These are phyloP conservation scores for Tetragnatha montana DNA, from an alignment of 2,888 invertebrate species.

Conservation along the genomic window DNA sequence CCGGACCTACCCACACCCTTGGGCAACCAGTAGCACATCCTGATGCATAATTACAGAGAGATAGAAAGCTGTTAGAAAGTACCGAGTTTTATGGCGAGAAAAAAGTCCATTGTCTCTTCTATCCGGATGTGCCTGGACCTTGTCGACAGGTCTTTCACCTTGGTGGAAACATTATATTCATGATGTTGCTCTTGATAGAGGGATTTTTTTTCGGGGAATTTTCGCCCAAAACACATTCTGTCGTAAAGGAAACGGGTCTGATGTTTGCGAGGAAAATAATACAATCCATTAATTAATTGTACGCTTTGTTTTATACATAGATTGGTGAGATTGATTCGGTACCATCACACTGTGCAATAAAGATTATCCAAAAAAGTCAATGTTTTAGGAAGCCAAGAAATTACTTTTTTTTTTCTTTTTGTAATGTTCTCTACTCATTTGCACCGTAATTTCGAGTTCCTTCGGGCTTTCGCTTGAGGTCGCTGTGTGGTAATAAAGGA, in stretches of 20 bases:
- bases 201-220: constrained; percentile 12
- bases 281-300: background rate
- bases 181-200: constrained; percentile 9
- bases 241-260: background rate
- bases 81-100: background rate
- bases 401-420: too few species aligned
- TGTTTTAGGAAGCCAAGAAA: too few species aligned
- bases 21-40: background rate
- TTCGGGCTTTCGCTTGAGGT: too few species aligned
- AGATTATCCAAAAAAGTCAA: too few species aligned
- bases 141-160: constrained; percentile 62
- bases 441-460: too few species aligned
- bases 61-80: constrained; percentile 34
- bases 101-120: constrained; percentile 51
- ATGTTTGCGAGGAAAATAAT: background rate
- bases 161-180: background rate
- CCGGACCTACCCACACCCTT: constrained; percentile 58
- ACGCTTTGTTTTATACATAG: too few species aligned
- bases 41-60: constrained; percentile 66
- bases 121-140: constrained; percentile 20
- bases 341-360: too few species aligned
- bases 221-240: constrained; percentile 11
- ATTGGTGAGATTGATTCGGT: too few species aligned
- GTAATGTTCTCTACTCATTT: too few species aligned
- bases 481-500: too few species aligned